Evolutionary conservation across 2,888 invertebrate species (phyloP), one percentile per base, ranked within the genome.

Genomic region (Calliopum simillimum): DNA sequence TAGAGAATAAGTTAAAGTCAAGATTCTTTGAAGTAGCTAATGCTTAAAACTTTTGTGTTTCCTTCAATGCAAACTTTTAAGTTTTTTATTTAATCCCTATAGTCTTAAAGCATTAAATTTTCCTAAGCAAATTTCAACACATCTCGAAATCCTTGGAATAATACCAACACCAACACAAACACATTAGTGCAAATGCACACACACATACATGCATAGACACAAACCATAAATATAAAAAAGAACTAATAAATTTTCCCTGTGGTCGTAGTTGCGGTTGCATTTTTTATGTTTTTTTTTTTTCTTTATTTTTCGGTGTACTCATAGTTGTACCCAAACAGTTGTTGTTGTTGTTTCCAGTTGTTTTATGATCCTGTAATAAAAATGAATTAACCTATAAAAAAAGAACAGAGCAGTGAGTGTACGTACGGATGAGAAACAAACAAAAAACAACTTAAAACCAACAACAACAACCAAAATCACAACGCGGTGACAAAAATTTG

Each of bases 321-420:
- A 47, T 8, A 12, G 21, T 21, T 49, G 56, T 56, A 25, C 56
- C 43, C 23, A 51, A 23, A 19, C 23, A 13, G 51, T 51, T 46
- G 14, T 19, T 56, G 47, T 46, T 61, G 56, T 70, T 63, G 51
- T 58, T 65, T 19, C 68, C 62, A 16, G 23, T n/a, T 67, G 79
- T 80, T 81, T 82, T 82, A 82, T 80, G 80, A 79, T 79, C 78
- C 77, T 79, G 80, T 83, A 80, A 83, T 82, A 83, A 82, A 82
- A 82, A 79, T 78, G 78, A 82, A 82, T 82, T 83, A 82, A 82
- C 82, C 83, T 81, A 82, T 83, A 82, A 82, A 81, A 80, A 72
- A 71, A 73, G n/a, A n/a, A n/a, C n/a, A n/a, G n/a, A n/a, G n/a
- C n/a, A 71, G 72, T 72, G 75, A 68, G 71, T 64, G 78, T 79